Evolutionary conservation across 2,888 invertebrate genomes (phyloP), one percentile per base, ranked within the genome.

Genomic region (Eledone cirrhosa): DNA sequence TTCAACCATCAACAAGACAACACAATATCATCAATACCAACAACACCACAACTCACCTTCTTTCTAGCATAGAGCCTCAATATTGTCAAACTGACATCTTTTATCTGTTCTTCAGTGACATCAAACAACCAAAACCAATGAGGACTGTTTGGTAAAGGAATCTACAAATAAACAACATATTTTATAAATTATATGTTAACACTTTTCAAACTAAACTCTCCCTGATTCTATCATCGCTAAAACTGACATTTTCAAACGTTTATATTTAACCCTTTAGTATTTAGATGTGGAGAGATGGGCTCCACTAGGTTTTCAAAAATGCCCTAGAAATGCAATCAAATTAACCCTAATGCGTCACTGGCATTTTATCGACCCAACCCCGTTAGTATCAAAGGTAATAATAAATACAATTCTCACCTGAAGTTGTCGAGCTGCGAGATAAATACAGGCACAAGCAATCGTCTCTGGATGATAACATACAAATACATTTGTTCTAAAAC

Each of bases 371-470:
- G n/a, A n/a, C n/a, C n/a, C n/a, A n/a, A n/a, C n/a, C n/a, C n/a
- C n/a, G n/a, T n/a, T n/a, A n/a, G n/a, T n/a, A n/a, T n/a, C n/a
- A n/a, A n/a, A n/a, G n/a, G n/a, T n/a, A n/a, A n/a, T n/a, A n/a
- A n/a, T n/a, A n/a, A n/a, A n/a, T n/a, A n/a, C n/a, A n/a, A 11
- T 41, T 41, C 41, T 41, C 82, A 98, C 93, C 83, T 95, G 94
- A 47, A 97, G 93, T 88, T 96, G 95, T 24, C 98, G 93, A 3
- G 98, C 96, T 53, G 98, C 97, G 77, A 99, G 92, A 90, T 96
- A 98, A 84, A 99, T 98, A 90, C 99, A 99, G n/a, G 99, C 98
- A 91, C 98, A 98, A 0, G 99, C 99, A 79, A 99, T 97, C 0
- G 97, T 97, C 91, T 99, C 99, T 0, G 99, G 98, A 80, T 95